Base-by-base conservation (phyloP, 2,113 vertebrate species). In the Daubentonia madagascariensis region DNA sequence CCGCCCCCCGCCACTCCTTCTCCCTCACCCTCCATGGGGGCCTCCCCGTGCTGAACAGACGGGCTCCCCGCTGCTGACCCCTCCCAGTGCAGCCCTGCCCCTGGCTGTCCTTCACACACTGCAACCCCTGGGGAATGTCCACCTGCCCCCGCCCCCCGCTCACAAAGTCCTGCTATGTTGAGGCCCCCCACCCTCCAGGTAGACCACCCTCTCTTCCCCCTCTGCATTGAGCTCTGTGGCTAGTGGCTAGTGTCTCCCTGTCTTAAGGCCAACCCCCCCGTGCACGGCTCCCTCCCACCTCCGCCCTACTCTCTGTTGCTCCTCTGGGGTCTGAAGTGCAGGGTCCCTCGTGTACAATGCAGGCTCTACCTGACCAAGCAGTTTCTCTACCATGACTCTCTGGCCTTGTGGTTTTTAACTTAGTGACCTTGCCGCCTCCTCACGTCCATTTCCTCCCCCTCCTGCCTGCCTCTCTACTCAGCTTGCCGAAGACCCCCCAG, bases 271-370 rank as follows among this genome's bases (percentile, higher is more conserved):
- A 2, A 9, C 22, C 23, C 23, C 37, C 37, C 20, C 54, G 6
- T 57, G 54, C 20, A 57, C 6, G 1, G 1, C 25, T 23, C 28
- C 43, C 35, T 52, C 35, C 40, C 8, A 6, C 0, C 2, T 4
- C 22, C 8, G 8, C 22, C 1, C 54, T 1, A 6, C 6, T 1
- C 1, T 14, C 50, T 17, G 8, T 23, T 0, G 16, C 30, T 18
- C 9, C 5, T 2, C 37, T 18, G 6, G 32, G 16, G 10, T 22
- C 50, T 13, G 52, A 25, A 10, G 17, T 20, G 37, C 18, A 30
- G 50, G 8, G 12, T 3, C 10, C 43, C 40, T 32, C 17, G 1
- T 13, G 16, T 22, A 18, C 50, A 2, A 1, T 22, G 32, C 48
- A 1, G 5, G 61, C 83, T 67, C 57, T 1, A 6, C 61, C 80